Percentiles rank a stretch among this genome's conserved stretches.
Evolutionary conservation across 2,113 vertebrate species (phyloP).

Genomic region (Cryptomyrus ogoouensis): DNA sequence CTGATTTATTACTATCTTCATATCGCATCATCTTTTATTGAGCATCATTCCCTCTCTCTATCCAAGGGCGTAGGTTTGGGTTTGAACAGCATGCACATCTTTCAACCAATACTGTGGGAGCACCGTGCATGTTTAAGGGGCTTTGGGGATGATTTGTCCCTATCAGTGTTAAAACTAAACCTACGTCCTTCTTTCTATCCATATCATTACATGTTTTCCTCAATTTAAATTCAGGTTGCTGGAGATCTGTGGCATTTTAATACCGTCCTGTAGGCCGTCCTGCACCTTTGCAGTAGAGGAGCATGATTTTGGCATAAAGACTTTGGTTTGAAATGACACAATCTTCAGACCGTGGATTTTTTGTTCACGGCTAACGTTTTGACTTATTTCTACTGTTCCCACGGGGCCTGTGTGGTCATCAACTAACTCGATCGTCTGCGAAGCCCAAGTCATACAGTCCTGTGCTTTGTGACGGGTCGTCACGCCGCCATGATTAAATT

Average conservation of each 20-base stretch:
- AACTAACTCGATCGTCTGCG: not conserved
- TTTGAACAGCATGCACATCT: not conserved
- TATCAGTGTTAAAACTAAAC: not conserved
- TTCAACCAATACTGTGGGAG: not conserved
- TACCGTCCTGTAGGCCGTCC: not conserved
- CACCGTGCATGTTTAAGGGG: not conserved
- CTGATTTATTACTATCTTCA: not conserved
- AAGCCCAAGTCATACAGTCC: not conserved
- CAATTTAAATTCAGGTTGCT: not conserved
- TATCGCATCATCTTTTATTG: not conserved
- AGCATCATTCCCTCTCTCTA: not conserved
- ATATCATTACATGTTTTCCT: not conserved
- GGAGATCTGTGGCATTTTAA: not conserved
- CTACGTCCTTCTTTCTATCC: not conserved
- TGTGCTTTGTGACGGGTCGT: not conserved
- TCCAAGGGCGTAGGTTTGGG: not conserved
- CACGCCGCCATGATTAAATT: not conserved
- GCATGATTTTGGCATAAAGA: not conserved
- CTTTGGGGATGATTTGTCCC: not conserved
- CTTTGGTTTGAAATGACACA: not conserved
- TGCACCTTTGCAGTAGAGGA: not conserved
- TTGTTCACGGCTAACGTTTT: not conserved
- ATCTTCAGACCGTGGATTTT: not conserved
- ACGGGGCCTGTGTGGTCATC: not conserved
- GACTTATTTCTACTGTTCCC: not conserved